phyloP scores from a whole-genome alignment of 2,888 invertebrate genomes.

The Lissonota sp. region DNA sequence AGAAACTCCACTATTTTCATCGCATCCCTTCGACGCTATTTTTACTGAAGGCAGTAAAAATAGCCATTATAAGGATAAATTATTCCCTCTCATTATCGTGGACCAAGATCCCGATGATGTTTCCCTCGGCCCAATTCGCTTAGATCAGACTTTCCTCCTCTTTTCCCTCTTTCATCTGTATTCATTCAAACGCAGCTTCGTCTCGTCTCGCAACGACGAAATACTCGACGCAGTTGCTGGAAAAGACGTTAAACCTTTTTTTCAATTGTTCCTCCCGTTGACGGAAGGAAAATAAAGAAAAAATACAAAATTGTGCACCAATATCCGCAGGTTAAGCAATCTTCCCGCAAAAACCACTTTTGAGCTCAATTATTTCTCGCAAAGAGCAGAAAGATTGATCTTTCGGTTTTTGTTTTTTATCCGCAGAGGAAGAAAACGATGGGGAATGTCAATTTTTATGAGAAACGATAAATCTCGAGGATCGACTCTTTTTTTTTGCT shows the following conservation, averaged over 20 bases:
- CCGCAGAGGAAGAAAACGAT: neutral
- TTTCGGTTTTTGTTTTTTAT: conserved; percentile 13
- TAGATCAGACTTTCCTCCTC: neutral
- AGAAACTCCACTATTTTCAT: conserved; percentile 52
- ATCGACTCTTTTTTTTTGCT: no score
- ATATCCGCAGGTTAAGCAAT: no score
- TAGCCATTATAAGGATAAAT: no score
- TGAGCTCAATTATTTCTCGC: no score
- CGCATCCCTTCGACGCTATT: conserved; percentile 24
- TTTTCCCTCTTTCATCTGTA: neutral
- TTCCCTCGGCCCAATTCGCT: conserved; percentile 2
- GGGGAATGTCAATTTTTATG: conserved; percentile 16
- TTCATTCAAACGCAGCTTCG: neutral
- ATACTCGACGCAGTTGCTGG: conserved; percentile 13
- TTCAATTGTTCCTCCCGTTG: neutral
- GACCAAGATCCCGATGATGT: neutral
- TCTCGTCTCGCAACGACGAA: neutral
- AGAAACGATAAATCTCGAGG: conserved; percentile 24
- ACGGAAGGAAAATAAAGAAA: neutral
- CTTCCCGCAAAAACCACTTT: no score
- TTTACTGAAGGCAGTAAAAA: no score
- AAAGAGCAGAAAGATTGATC: conserved; percentile 10
- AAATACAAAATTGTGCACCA: no score
- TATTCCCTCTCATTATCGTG: neutral
- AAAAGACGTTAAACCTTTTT: conserved; percentile 14